Base-by-base conservation (phyloP, 2,113 vertebrate species). In the Eclectus roratus region DNA sequence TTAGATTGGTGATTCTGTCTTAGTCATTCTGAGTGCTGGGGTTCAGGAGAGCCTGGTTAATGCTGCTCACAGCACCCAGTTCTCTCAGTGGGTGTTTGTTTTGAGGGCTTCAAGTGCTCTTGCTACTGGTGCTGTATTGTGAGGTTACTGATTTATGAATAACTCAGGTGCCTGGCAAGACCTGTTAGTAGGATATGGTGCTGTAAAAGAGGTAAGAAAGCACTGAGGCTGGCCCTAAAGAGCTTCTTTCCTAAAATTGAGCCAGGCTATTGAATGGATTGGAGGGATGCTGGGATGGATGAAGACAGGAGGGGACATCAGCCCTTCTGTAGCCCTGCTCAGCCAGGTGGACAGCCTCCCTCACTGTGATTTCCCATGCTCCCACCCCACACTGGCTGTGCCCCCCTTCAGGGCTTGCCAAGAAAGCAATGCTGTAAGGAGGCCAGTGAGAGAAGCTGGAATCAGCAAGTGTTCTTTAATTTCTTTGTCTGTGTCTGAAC, bases 41-140 rank as follows among this genome's bases (percentile, higher is more conserved):
- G 31, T 18, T 78, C 31, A 11, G 49, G 49, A 83, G 14, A 91
- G 31, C 46, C 35, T 39, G 56, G 14, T 52, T 68, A 43, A 47
- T 46, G 12, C 20, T 33, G 52, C 19, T 52, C 3, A 0, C 50
- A 77, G 24, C 3, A 0, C 31, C 31, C n/a, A 3, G 4, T n/a
- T 66, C 43, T 44, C 17, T 63, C 61, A 50, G 25, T 14, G 27
- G 52, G 31, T 14, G 16, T 60, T 90, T 92, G 29, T 35, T 91
- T 12, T 63, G 55, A 27, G 43, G 0, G 1, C 17, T 43, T 13
- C 7, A 4, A 1, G 3, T n/a, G 14, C n/a, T 41, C 65, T 43
- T 88, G 39, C 37, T 76, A 17, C 47, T 56, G 56, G 11, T 39
- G 33, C 44, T 41, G 33, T 46, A 10, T 55, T 41, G 28, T 0